Conservation (phyloP, 2,797 vertebrate species). For the Orientallactaga sibirica region DNA sequence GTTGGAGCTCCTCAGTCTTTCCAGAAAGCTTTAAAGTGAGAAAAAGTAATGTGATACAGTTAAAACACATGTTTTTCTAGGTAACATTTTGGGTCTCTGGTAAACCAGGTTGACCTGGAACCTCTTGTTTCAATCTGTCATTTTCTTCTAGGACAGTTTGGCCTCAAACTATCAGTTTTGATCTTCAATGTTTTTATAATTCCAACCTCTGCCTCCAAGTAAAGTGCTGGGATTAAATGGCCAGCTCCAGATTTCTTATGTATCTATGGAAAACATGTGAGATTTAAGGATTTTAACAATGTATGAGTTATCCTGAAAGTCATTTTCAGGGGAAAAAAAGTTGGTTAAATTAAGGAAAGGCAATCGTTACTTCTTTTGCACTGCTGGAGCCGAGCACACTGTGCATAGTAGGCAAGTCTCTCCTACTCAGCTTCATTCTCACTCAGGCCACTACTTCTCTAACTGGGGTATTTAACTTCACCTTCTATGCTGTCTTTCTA, state of each 20-base stretch:
- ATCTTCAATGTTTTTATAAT: conserved; percentile 69
- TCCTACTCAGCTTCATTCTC: neutral
- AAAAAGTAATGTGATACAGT: neutral
- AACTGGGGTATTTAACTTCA: neutral
- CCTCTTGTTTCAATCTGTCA: conserved; percentile 80
- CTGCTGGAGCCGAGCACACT: neutral
- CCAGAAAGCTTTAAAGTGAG: conserved; percentile 67
- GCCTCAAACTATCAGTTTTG: too few species aligned
- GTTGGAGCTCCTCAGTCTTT: conserved; percentile 71
- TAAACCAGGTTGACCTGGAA: too few species aligned
- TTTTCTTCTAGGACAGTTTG: conserved; percentile 77
- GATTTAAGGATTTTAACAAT: conserved; percentile 11
- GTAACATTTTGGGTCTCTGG: neutral
- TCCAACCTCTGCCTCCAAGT: too few species aligned
- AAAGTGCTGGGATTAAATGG: too few species aligned
- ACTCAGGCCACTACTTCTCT: neutral
- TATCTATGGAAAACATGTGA: conserved; percentile 77
- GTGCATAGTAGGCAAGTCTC: neutral
- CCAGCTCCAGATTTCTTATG: conserved; percentile 82
- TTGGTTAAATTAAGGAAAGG: neutral
- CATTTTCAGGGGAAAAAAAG: neutral
- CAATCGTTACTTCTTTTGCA: neutral
- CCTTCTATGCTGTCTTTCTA: neutral
- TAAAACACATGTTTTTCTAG: neutral
- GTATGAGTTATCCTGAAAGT: neutral